Conservation (phyloP, 1,140 invertebrate species). For the Hetaerina americana region DNA sequence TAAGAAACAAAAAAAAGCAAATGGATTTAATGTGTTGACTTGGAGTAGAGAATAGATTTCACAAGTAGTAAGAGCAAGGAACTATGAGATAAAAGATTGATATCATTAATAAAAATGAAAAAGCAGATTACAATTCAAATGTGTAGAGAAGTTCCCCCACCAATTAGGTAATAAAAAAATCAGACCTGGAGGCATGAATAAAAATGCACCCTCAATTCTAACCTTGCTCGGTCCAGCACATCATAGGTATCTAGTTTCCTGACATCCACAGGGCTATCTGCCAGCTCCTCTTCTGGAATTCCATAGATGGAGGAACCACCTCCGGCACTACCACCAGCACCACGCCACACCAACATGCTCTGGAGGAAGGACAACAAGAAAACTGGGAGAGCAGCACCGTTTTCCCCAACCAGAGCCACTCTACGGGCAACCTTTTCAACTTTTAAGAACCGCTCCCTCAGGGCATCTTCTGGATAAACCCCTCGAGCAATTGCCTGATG, state of each 20-base stretch:
- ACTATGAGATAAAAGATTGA: too few relatives aligned
- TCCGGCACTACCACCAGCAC: background rate
- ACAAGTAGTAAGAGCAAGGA: too few relatives aligned
- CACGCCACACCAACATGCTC: constrained; percentile 49
- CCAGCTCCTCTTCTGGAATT: constrained; percentile 52
- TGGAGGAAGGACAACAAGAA: constrained; percentile 84
- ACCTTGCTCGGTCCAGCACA: constrained; percentile 75
- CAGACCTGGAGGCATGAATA: too few relatives aligned
- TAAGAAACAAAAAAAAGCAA: too few relatives aligned
- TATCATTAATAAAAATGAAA: too few relatives aligned
- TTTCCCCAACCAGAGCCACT: constrained; percentile 70
- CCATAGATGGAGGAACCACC: constrained; percentile 34
- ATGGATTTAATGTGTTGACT: too few relatives aligned
- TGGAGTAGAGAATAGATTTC: too few relatives aligned
- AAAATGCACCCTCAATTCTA: constrained; percentile 19
- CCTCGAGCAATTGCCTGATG: constrained; percentile 59
- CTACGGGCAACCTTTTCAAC: constrained; percentile 54
- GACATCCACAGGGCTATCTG: constrained; percentile 54
- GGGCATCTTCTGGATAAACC: constrained; percentile 69
- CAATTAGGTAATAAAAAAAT: too few relatives aligned
- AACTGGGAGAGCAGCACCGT: constrained; percentile 57
- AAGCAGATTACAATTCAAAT: too few relatives aligned
- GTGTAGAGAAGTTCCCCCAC: too few relatives aligned
- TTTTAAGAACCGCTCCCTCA: constrained; percentile 72
- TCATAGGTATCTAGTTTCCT: constrained; percentile 67